Evolutionary conservation across 2,888 invertebrate genomes (phyloP), one percentile per base, ranked within the genome.

Genomic region (Stramonita haemastoma): DNA sequence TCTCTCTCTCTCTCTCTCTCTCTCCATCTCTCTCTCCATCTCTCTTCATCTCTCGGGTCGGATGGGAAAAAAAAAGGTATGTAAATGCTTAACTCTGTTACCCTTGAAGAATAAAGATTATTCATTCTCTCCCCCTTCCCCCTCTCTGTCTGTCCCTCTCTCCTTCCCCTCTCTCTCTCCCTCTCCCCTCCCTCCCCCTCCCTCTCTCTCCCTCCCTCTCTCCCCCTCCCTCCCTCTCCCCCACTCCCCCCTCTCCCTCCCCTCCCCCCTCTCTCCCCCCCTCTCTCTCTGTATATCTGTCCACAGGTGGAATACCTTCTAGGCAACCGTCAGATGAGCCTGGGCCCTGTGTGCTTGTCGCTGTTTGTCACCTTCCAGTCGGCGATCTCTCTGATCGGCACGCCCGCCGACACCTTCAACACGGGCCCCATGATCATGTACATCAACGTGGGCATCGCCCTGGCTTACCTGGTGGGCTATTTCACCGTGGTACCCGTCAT

Each of bases 351-450:
- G n/a, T 91, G 93, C 19, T 79, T 94, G 84, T 94, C 94, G 11
- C 88, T 94, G 22, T 91, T 94, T 83, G 93, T 93, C 34, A 93
- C 93, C 2, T 93, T 92, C 90, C 92, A 93, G 89, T 94, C 94
- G 1, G 93, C 94, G 17, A 93, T 94, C 70, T 91, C 93, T 29
- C 91, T 93, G 84, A 91, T 93, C 17, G 93, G 93, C 13, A 84
- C 90, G 8, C 93, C 94, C 4, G 91, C 92, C 0, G 93, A 94
- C 19, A 86, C 92, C 26, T 93, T 92, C 86, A 86, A 91, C 11
- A 93, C 93, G 81, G 92, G 92, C 32, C 90, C 92, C 6, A 93
- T 92, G 93, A 60, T 81, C 2, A 17, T 91, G n/a, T 91, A 90
- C 66, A 19, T 90, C 11, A 91, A 46, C 46, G 0, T 92, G 0